Base-by-base conservation (phyloP, 37 sponge, comb jelly and placozoan species). In the Axinella damicornis region DNA sequence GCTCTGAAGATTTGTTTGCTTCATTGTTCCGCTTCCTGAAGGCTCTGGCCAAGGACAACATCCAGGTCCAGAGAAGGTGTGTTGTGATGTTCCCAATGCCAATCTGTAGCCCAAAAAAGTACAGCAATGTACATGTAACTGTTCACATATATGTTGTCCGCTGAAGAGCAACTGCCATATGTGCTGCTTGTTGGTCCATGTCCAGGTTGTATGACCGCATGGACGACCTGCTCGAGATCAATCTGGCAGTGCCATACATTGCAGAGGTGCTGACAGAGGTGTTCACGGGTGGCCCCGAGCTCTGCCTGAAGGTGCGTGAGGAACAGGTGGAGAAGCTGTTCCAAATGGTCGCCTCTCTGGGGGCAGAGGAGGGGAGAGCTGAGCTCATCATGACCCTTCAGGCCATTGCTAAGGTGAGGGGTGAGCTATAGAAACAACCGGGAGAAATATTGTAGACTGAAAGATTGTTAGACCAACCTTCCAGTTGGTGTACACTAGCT, bases 331-430 rank as follows among this genome's bases (percentile, higher is more conserved):
- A 77, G 65, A 40, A 72, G 38, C 25, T 83, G 19, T 89, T 83
- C 40, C 17, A 40, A 22, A 32, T 75, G 18, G 77, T 89, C n/a
- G 36, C 53, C 15, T 25, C 33, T 12, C 22, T 30, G 27, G 30
- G 55, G 13, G 19, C 22, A 21, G 5, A 14, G 25, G 31, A 34
- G 21, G 84, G 25, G 2, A 58, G 65, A n/a, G 74, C 88, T 70
- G 80, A 83, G 68, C 63, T 92, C 35, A 32, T 92, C 52, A 46
- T 76, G 18, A 46, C 68, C 16, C 71, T 92, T 40, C 75, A 92
- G 36, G 85, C 89, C 20, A 67, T 88, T 31, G 84, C 69, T 14
- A 83, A 89, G 85, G 90, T 84, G 12, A 46, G 4, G 9, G 46
- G 9, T 46, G 46, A 46, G 46, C 46, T 46, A 46, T 46, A 46